Evolutionary conservation across 92 coral and sea anemone species (phyloP).

Genomic region (Siderastrea radians): DNA sequence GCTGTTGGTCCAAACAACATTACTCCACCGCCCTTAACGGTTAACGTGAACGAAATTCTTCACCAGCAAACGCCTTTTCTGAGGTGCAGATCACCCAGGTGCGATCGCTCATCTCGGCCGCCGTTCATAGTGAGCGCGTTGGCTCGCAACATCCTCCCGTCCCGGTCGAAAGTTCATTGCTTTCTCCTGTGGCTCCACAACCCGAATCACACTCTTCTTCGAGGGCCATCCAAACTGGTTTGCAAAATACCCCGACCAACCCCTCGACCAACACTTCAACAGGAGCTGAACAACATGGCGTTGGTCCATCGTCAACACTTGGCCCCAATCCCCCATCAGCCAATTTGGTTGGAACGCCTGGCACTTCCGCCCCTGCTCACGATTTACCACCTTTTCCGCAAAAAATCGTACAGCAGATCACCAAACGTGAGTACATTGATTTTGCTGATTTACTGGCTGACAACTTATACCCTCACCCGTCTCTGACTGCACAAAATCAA

Average conservation of each 20-base stretch:
- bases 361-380: background rate
- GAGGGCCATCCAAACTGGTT: too few relatives aligned
- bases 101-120: too few relatives aligned
- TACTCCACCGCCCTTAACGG: background rate
- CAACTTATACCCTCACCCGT: slow-evolving; percentile 12
- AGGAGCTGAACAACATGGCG: too few relatives aligned
- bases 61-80: background rate
- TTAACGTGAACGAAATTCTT: background rate
- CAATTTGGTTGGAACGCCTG: slow-evolving; percentile 2
- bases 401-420: background rate
- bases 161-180: background rate
- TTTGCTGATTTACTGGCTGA: background rate
- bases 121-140: background rate
- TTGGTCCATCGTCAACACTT: too few relatives aligned
- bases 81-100: too few relatives aligned
- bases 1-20: background rate
- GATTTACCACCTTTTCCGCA: background rate
- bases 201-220: background rate
- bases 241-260: background rate
- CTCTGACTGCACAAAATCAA: background rate
- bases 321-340: background rate
- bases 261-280: background rate
- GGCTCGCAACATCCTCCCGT: background rate
- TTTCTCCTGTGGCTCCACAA: background rate
- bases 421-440: slow-evolving; percentile 1